Evolutionary conservation across 2,113 vertebrate species (phyloP), one percentile per base, ranked within the genome.

Genomic region (Orcinus orca): DNA sequence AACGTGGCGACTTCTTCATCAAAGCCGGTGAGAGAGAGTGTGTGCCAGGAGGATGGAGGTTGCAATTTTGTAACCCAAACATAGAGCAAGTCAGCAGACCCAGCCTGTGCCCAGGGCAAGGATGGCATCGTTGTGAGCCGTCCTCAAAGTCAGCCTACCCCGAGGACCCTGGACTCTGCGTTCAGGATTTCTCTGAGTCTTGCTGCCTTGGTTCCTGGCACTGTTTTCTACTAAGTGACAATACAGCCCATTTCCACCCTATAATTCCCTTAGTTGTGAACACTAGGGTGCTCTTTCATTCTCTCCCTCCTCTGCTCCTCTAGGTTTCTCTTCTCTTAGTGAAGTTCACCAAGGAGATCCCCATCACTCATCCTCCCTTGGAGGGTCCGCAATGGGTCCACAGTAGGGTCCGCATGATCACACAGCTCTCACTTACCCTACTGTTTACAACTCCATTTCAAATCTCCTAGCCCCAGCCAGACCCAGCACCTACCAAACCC

Each of bases 321-420:
- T n/a, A 12, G 83, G 33, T 31, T 79, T 71, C 44, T 76, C 50
- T 21, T 55, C 17, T 94, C 29, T 68, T 13, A 62, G 65, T 31
- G 65, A 74, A 38, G 47, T 6, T 92, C 10, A 58, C 25, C 23
- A 1, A 23, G 38, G 11, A 76, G 29, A 1, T 0, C 23, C 4
- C 58, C 0, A 1, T 50, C 65, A 9, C 44, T 6, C 2, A 17
- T 21, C 26, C 26, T n/a, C 38, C 26, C 18, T 9, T 6, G 7
- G 74, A 94, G 44, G 84, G 2, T 62, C 20, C 0, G 0, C 17
- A n/a, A 10, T 5, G 15, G 53, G 53, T 53, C 53, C 38, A 70
- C 25, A 47, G 41, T 36, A 1, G 2, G 38, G 74, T n/a, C 23
- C 29, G 62, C 29, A 5, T 3, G 13, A 18, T 53, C 86, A 83